Evolutionary conservation across 2,797 vertebrate species (phyloP).

Genomic region (Tarsius wallacei): DNA sequence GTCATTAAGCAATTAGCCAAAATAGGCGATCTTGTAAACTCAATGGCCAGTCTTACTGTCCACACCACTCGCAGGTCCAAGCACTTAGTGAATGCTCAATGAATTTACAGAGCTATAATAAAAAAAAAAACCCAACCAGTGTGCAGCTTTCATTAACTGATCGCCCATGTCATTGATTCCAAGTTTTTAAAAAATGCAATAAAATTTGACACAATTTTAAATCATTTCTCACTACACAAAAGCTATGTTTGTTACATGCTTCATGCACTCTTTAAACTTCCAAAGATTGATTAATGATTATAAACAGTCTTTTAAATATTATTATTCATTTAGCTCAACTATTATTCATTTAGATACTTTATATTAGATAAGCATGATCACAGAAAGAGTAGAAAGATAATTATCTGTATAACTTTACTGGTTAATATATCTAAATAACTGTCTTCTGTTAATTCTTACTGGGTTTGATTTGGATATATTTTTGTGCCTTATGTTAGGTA

Average conservation of each 20-base stretch:
- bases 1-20: background rate
- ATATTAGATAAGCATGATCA: background rate
- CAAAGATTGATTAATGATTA: background rate
- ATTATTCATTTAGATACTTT: background rate
- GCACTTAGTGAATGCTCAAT: background rate
- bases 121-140: background rate
- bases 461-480: background rate
- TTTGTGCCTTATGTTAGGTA: background rate
- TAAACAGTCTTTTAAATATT: background rate
- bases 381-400: background rate
- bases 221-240: background rate
- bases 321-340: background rate
- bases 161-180: background rate
- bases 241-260: background rate
- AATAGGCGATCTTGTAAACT: background rate
- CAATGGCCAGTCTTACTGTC: background rate
- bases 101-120: background rate
- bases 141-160: background rate
- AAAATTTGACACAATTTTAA: constrained; percentile 19
- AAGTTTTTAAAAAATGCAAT: background rate
- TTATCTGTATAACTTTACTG: background rate
- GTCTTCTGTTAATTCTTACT: background rate
- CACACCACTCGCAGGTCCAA: background rate
- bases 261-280: background rate
- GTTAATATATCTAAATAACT: background rate